Base-by-base conservation (phyloP, 2,113 vertebrate species). In the Brachyhypopomus occidentalis region DNA sequence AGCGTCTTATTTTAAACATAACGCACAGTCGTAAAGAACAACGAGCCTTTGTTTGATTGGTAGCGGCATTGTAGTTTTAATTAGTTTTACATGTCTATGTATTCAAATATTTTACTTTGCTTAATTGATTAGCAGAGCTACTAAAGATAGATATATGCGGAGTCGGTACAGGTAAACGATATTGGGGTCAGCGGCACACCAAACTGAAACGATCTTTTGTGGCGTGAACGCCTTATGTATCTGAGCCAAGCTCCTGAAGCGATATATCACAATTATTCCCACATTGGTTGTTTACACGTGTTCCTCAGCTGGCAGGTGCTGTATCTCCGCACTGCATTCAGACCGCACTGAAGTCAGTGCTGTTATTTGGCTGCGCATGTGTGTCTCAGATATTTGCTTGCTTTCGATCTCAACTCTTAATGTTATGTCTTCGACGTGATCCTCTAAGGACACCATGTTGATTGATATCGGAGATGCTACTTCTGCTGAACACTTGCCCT, bases 111-210 rank as follows among this genome's bases (percentile, higher is more conserved):
- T 23, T 72, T 6, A 7, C 52, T 74, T 69, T 36, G 8, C n/a
- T 12, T 0, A 25, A 27, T 38, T 23, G 16, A n/a, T 12, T 0
- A 62, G 66, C 34, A 0, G 38, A 16, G 17, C 20, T 27, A n/a
- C 5, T 34, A 20, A 36, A 63, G 14, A 38, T 14, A 19, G 19
- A 66, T 14, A 41, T 71, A 5, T 22, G 52, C n/a, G 8, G 22
- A 60, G 60, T 36, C 78, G 70, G 38, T 60, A 59, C 48, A 27
- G 59, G 72, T 67, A 23, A 72, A 76, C 79, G 30, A 22, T 75
- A 88, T 84, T 75, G 79, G 66, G 82, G 87, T 86, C 83, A 86
- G 66, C 76, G 56, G 78, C 78, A 77, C 75, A 73, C 6, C 38
- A 30, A 4, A 19, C 52, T 67, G 56, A 20, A 27, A 6, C 7